Evolutionary conservation across 2,888 invertebrate species (phyloP), one percentile per base, ranked within the genome.

Genomic region (Sinelater perroti): DNA sequence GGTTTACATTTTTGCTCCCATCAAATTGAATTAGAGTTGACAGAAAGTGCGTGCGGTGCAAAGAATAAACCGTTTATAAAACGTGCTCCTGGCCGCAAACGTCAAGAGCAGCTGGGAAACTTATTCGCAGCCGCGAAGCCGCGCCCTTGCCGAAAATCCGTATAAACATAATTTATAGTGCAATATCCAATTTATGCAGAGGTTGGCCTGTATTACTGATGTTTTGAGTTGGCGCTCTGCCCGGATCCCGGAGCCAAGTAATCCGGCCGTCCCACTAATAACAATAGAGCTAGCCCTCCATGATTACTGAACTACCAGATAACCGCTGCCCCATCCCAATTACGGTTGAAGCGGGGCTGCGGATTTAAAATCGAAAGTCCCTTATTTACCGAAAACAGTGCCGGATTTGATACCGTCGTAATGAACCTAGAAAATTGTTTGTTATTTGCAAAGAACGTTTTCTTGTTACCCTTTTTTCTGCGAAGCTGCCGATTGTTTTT

Each of bases 151-250:
- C 16, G 47, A 49, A 47, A 61, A 42, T 61, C 40, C 47, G 36
- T 42, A 55, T 59, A 56, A 55, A 56, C 54, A 33, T 44, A 61
- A 61, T 61, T 61, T 61, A 59, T 51, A 36, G 20, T 20, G 55
- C 58, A 58, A 61, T 61, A 61, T 52, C 58, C 58, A 59, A 61
- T 61, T 58, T 61, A 61, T 61, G 58, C 56, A 61, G 56, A 61
- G 61, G 59, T 44, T 58, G 52, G 18, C 31, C 28, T 55, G 59
- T 61, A 59, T 56, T 58, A 59, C 50, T 59, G 58, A 61, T 61
- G 58, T 61, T 61, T 61, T 55, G 46, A 59, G 51, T 59, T 61
- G 61, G 61, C 55, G 26, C 38, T 21, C 42, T 61, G 61, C 61
- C 61, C 61, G 55, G 31, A 51, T 58, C 55, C 56, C 56, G 46